A percentile compares a stretch with the other conserved stretches of the same genome.
Conservation (phyloP, 2,888 invertebrate genomes). For the Linnaemya tessellans region DNA sequence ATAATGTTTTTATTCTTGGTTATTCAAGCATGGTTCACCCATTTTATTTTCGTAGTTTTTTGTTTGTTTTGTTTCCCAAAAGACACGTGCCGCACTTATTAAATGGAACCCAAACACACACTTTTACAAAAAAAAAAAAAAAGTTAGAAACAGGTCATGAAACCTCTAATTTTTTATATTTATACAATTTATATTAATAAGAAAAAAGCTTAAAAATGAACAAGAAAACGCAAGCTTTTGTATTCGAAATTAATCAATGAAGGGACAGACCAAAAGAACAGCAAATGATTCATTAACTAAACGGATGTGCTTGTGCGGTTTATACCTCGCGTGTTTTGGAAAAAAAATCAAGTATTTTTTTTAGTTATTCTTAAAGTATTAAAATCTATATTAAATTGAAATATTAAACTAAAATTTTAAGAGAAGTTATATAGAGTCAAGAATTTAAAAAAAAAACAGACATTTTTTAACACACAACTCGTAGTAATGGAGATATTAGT, state of each 20-base stretch:
- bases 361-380: no score
- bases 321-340: no score
- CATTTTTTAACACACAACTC: no score
- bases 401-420: no score
- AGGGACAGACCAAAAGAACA: not conserved
- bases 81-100: constrained; percentile 54
- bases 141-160: constrained; percentile 35
- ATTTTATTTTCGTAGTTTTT: not conserved
- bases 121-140: not conserved
- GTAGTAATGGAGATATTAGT: no score
- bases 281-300: not conserved
- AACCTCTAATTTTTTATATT: constrained; percentile 46
- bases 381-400: no score
- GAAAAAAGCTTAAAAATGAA: not conserved
- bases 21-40: constrained; percentile 25
- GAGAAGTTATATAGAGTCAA: no score
- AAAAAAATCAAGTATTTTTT: no score
- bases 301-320: not conserved
- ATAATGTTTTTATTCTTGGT: constrained; percentile 18
- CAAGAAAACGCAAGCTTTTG: not conserved
- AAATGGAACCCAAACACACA: constrained; percentile 1
- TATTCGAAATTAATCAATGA: not conserved
- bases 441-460: no score
- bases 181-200: constrained; percentile 15
- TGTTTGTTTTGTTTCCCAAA: not conserved